Conservation (phyloP, 2,113 vertebrate species). For the Petaurus breviceps region DNA sequence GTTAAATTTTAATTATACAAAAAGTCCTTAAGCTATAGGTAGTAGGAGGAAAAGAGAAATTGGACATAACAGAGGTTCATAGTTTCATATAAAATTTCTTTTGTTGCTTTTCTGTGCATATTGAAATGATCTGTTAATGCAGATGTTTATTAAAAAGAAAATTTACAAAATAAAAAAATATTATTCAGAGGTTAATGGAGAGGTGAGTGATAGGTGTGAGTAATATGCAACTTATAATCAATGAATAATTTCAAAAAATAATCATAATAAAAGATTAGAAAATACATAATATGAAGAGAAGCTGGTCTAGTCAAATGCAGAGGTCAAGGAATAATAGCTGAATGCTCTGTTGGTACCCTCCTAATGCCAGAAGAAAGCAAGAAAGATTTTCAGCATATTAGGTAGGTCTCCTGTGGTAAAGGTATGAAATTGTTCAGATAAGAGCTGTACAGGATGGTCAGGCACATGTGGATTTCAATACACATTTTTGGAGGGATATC, state of each 20-base stretch:
- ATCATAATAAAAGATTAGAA: neutral
- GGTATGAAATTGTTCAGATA: neutral
- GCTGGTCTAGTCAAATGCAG: neutral
- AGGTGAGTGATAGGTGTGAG: neutral
- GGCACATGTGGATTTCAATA: neutral
- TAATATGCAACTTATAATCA: neutral
- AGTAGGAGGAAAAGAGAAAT: neutral
- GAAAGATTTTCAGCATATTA: neutral
- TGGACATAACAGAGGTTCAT: neutral
- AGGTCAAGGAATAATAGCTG: neutral
- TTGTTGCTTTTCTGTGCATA: neutral
- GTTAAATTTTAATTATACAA: neutral
- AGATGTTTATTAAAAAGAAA: neutral
- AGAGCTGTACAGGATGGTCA: neutral
- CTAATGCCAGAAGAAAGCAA: neutral
- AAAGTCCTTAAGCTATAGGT: neutral
- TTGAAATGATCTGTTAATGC: neutral
- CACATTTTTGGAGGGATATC: neutral
- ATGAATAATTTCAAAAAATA: neutral
- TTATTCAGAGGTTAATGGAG: neutral
- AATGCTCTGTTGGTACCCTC: neutral
- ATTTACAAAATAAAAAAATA: neutral
- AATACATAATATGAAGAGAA: neutral
- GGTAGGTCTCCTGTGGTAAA: neutral
- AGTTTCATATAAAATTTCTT: neutral